A percentile compares a stretch with the other conserved stretches of the same genome.
phyloP scores from a whole-genome alignment of 2,888 invertebrate species.

The Pristionchus fissidentatus region DNA sequence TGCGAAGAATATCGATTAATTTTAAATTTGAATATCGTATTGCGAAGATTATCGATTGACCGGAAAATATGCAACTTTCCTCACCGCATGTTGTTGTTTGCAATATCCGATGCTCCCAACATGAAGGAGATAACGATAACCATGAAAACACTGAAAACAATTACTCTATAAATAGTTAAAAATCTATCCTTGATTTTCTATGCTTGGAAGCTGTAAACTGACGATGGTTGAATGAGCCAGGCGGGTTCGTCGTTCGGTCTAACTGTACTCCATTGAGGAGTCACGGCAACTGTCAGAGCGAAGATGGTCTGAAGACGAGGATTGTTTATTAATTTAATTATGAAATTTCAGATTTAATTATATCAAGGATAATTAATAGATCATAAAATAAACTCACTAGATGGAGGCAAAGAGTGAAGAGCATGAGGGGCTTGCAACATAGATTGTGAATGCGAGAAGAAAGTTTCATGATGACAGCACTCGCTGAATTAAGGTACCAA shows the following conservation, averaged over 20 bases:
- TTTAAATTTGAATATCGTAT: background rate
- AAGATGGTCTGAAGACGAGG: background rate
- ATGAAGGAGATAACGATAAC: slow-evolving; percentile 30
- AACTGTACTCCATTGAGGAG: slow-evolving; percentile 43
- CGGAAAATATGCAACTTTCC: background rate
- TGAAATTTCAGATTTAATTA: background rate
- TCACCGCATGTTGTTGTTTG: slow-evolving; percentile 29
- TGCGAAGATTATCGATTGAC: background rate
- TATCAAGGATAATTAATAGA: background rate
- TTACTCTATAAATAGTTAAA: background rate
- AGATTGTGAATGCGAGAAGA: slow-evolving; percentile 22
- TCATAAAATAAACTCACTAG: background rate
- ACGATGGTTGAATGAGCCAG: slow-evolving; percentile 26
- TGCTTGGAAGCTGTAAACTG: background rate
- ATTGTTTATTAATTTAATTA: background rate
- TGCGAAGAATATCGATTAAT: background rate
- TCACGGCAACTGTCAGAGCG: background rate
- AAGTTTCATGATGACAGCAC: slow-evolving; percentile 14
- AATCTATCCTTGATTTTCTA: background rate
- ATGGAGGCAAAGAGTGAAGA: slow-evolving; percentile 7
- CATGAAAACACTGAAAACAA: background rate
- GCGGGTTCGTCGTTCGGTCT: slow-evolving; percentile 37
- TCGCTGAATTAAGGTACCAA: background rate
- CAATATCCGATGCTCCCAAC: slow-evolving; percentile 14
- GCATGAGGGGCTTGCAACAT: slow-evolving; percentile 5